A percentile compares a stretch with the other conserved stretches of the same genome.
These are phyloP conservation scores for Buphagus erythrorhynchus DNA, from an alignment of 2,797 vertebrate species.

Conservation along the genomic window DNA sequence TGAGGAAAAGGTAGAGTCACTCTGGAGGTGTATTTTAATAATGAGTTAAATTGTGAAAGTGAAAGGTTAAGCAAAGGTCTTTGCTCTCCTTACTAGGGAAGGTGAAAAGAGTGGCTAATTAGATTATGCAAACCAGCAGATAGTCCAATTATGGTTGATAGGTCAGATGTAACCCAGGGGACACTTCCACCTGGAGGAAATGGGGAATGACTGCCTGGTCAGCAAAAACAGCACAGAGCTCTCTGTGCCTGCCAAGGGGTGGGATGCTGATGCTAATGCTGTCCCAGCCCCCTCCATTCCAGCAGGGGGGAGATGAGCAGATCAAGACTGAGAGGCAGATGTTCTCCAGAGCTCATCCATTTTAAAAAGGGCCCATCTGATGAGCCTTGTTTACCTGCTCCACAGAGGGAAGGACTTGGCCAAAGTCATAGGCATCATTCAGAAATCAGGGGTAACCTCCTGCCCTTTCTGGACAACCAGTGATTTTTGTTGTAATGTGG, in stretches of 20 bases:
- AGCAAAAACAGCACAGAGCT: neutral
- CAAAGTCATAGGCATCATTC: neutral
- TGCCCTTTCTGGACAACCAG: neutral
- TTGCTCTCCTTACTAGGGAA: neutral
- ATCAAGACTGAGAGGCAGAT: neutral
- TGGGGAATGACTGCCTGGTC: neutral
- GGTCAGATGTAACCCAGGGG: slow-evolving; percentile 1
- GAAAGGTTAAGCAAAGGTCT: slow-evolving; percentile 51
- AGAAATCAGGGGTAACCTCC: neutral
- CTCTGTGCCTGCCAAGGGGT: neutral
- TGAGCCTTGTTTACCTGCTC: neutral
- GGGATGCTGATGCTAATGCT: neutral
- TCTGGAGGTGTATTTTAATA: slow-evolving; percentile 13
- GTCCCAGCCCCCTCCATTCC: neutral
- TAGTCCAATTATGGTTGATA: slow-evolving; percentile 12
- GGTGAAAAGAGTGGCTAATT: slow-evolving; percentile 45
- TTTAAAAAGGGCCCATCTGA: neutral
- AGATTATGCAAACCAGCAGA: slow-evolving; percentile 46
- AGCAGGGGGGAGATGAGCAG: neutral
- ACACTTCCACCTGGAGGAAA: slow-evolving; percentile 8
- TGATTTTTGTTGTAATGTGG: neutral
- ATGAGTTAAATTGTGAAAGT: slow-evolving; percentile 4
- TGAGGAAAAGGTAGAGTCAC: neutral
- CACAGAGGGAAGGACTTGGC: neutral
- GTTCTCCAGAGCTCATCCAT: neutral